phyloP scores from a whole-genome alignment of 2,797 vertebrate genomes.

The Carcharodon carcharias region DNA sequence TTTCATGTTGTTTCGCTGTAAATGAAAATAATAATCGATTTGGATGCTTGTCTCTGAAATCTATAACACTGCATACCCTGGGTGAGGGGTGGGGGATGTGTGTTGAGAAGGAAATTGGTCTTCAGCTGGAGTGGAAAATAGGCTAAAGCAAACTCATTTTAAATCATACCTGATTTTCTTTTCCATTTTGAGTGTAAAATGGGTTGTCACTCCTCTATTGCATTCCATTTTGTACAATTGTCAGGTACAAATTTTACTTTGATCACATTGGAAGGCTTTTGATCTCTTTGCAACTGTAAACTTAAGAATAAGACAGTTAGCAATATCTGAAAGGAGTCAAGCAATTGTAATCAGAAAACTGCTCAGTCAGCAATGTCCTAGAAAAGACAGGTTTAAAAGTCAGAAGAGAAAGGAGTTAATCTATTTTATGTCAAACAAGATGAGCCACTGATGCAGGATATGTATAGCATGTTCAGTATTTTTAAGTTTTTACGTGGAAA shows the following conservation, averaged over 20 bases:
- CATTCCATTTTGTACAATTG: neutral
- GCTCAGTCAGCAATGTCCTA: neutral
- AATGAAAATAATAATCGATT: neutral
- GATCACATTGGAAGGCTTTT: neutral
- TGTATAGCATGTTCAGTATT: too few species aligned
- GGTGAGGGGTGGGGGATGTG: neutral
- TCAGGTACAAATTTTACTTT: neutral
- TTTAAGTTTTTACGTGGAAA: neutral
- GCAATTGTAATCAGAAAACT: neutral
- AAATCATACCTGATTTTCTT: neutral
- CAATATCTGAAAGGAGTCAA: neutral
- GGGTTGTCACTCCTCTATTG: neutral
- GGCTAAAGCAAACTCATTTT: neutral
- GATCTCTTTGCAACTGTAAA: neutral
- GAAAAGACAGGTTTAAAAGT: neutral
- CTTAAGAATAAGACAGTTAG: neutral
- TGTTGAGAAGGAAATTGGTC: neutral
- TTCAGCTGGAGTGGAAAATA: neutral
- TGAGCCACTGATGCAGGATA: neutral
- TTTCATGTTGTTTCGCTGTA: neutral
- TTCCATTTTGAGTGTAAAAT: neutral
- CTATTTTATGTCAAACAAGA: neutral
- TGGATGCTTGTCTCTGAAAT: neutral
- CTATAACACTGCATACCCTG: neutral
- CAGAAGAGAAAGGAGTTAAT: neutral